These are phyloP conservation scores for Myioborus melanocephalus DNA, from an alignment of 2,797 vertebrate genomes.

Conservation along the genomic window DNA sequence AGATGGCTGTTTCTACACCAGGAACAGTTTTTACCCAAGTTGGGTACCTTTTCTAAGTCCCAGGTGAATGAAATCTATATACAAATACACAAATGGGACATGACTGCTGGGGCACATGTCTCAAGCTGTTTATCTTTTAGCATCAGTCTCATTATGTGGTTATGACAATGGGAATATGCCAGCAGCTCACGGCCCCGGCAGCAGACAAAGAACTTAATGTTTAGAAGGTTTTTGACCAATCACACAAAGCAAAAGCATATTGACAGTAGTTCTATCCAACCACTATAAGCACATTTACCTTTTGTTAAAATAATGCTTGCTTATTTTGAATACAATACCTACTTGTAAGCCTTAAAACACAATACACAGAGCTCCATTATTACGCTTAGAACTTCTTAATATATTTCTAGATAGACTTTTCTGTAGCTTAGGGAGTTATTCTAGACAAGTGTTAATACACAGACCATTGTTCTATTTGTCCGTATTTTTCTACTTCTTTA, in stretches of 20 bases:
- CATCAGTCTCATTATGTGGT: neutral
- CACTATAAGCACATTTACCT: neutral
- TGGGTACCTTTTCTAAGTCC: neutral
- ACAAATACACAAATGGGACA: neutral
- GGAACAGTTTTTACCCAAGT: rapidly evolving
- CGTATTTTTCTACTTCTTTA: neutral
- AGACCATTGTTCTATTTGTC: neutral
- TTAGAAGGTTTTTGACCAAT: neutral
- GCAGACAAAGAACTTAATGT: neutral
- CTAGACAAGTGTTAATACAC: neutral
- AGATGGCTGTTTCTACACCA: neutral
- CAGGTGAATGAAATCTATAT: neutral
- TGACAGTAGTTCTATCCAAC: neutral
- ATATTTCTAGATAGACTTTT: neutral
- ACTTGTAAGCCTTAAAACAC: neutral
- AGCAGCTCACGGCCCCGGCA: neutral
- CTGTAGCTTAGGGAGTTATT: neutral
- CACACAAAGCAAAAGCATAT: neutral
- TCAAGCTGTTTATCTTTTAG: neutral
- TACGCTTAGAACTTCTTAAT: neutral
- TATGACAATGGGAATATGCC: neutral
- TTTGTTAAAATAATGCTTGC: neutral
- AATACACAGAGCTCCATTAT: neutral
- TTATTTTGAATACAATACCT: neutral
- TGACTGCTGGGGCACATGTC: neutral